A percentile compares a stretch with the other conserved stretches of the same genome.
Evolutionary conservation across 2,113 vertebrate genomes (phyloP).

Genomic region (Trematomus loennbergii): DNA sequence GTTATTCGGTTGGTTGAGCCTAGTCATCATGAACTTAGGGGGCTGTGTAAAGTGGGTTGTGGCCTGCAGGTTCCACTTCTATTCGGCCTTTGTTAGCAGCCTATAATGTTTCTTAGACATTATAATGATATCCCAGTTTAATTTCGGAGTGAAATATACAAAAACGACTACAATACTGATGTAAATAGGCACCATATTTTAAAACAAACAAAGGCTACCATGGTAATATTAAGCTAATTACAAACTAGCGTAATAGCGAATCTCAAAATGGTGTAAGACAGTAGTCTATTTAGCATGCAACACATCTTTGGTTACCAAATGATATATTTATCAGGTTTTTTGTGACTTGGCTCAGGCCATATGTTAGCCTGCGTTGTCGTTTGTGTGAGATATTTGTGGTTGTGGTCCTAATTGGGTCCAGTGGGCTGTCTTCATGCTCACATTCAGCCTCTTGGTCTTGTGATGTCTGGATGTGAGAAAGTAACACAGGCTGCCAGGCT

Average conservation of each 20-base stretch:
- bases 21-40: constrained; percentile 41
- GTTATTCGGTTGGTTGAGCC: constrained; percentile 9
- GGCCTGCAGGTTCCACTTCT: constrained; percentile 72
- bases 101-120: not conserved
- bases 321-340: not conserved
- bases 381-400: not conserved
- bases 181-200: not conserved
- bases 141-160: not conserved
- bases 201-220: not conserved
- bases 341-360: not conserved
- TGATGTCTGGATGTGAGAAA: not conserved
- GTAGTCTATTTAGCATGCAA: not conserved
- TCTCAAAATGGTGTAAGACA: not conserved
- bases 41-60: constrained; percentile 23
- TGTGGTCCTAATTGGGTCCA: constrained; percentile 12
- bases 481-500: constrained; percentile 32
- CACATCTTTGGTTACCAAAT: not conserved
- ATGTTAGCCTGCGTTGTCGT: constrained; percentile 8
- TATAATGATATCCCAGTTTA: not conserved
- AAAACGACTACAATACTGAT: not conserved
- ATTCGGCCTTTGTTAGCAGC: not conserved
- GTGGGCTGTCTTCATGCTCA: constrained; percentile 13
- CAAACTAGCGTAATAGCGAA: not conserved
- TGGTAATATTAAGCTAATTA: not conserved
- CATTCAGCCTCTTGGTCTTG: not conserved